Percentiles rank a stretch among this genome's conserved stretches.
These are phyloP conservation scores for Myotis yumanensis DNA, from an alignment of 2,113 vertebrate genomes.

Conservation along the genomic window DNA sequence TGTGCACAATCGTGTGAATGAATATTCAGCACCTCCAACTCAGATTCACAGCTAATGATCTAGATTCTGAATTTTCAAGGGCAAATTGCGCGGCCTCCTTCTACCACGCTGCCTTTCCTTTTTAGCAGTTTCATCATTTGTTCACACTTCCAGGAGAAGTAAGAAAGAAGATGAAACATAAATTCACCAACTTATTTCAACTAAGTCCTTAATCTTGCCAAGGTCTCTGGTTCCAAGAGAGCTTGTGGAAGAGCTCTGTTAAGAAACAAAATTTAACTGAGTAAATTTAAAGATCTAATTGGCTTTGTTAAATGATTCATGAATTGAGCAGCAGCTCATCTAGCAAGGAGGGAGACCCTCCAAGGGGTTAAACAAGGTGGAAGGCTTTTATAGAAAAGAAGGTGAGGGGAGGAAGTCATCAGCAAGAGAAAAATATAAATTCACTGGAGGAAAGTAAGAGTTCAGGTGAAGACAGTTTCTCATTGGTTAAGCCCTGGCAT, in stretches of 20 bases:
- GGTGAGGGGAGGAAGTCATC: neutral
- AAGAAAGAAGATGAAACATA: constrained; percentile 29
- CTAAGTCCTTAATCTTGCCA: neutral
- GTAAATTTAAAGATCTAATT: neutral
- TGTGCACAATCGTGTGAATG: neutral
- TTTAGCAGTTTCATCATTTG: constrained; percentile 49
- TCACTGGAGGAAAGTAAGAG: neutral
- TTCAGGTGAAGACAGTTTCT: neutral
- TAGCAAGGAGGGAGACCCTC: neutral
- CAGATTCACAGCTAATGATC: neutral
- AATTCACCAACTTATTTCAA: neutral
- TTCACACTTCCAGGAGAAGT: constrained; percentile 56
- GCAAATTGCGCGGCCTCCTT: neutral
- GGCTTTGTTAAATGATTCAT: neutral
- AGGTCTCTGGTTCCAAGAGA: neutral
- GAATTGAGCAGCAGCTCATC: neutral
- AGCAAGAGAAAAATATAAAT: neutral
- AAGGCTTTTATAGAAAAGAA: neutral
- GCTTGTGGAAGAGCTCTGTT: neutral
- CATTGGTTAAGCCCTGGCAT: neutral
- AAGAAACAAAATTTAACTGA: constrained; percentile 13
- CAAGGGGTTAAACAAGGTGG: neutral
- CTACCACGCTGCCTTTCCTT: neutral
- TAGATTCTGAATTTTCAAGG: constrained; percentile 3
- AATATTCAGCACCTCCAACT: constrained; percentile 59